phyloP scores from a whole-genome alignment of 1,140 invertebrate genomes.

The Bathynomus jamesi region DNA sequence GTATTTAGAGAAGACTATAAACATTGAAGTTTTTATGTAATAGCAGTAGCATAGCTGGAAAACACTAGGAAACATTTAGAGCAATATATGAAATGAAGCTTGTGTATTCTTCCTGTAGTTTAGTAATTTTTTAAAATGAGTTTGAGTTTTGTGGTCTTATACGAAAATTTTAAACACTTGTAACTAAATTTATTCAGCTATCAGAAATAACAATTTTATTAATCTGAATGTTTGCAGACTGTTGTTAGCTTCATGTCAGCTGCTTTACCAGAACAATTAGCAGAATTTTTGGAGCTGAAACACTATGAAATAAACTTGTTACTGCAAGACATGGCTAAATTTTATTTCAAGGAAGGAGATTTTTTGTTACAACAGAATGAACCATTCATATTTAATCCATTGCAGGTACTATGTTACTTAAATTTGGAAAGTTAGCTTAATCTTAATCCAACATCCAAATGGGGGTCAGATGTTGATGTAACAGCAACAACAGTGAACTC shows the following conservation, averaged over 20 bases:
- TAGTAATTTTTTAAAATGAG: conserved; percentile 37
- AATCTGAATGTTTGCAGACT: conserved; percentile 13
- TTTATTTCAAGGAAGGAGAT: conserved; percentile 62
- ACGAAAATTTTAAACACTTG: no score
- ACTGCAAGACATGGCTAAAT: conserved; percentile 64
- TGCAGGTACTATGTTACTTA: conserved; percentile 54
- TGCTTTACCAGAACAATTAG: conserved; percentile 65
- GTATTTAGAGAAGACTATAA: no score
- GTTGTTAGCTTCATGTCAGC: conserved; percentile 32
- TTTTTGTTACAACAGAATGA: conserved; percentile 42
- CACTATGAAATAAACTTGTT: conserved; percentile 73
- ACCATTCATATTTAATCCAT: conserved; percentile 52
- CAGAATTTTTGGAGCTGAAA: conserved; percentile 69
- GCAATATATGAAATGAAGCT: no score
- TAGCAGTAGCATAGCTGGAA: no score
- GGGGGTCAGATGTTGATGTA: no score
- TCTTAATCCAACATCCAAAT: neutral
- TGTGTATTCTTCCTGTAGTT: neutral
- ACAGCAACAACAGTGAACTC: no score
- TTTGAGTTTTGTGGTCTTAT: neutral
- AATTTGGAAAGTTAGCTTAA: neutral
- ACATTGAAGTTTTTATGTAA: no score
- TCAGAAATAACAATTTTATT: no score
- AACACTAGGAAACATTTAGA: no score
- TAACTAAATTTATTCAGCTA: no score